Evolutionary conservation across 2,888 invertebrate genomes (phyloP).

Genomic region (Apamea crenata): DNA sequence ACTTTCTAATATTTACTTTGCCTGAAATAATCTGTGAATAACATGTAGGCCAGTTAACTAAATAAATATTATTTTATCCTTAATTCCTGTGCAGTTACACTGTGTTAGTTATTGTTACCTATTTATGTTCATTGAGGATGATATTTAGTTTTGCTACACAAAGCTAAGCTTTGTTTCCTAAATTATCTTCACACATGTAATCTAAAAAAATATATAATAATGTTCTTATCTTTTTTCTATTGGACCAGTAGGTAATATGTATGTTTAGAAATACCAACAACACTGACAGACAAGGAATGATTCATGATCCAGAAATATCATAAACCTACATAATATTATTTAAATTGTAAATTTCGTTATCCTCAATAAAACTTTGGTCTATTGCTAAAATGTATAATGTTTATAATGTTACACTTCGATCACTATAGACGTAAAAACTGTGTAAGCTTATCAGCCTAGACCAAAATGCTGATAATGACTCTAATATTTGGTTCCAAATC

Average conservation of each 20-base stretch:
- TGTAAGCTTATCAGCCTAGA: conserved; percentile 6
- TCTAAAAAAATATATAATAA: not conserved
- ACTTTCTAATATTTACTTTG: not conserved
- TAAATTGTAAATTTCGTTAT: conserved; percentile 17
- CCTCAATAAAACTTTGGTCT: conserved; percentile 18
- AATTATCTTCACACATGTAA: not conserved
- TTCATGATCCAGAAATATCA: conserved; percentile 26
- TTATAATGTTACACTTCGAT: conserved; percentile 14
- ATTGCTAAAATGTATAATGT: too few relatives aligned
- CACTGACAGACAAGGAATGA: conserved; percentile 10
- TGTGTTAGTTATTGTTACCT: not conserved
- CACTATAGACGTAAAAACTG: conserved; percentile 21
- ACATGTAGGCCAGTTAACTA: not conserved
- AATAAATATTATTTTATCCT: not conserved
- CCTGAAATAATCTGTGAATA: not conserved
- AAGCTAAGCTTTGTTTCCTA: not conserved
- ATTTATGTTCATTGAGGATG: not conserved
- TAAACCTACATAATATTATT: not conserved
- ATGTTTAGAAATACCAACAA: not conserved
- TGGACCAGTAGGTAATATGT: not conserved
- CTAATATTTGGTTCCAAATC: conserved; percentile 3
- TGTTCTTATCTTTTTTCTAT: not conserved
- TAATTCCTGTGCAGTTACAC: not conserved
- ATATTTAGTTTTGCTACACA: not conserved
- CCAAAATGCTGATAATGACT: conserved; percentile 15